Base-by-base conservation (phyloP, 2,888 invertebrate species). In the Galeruca laticollis region DNA sequence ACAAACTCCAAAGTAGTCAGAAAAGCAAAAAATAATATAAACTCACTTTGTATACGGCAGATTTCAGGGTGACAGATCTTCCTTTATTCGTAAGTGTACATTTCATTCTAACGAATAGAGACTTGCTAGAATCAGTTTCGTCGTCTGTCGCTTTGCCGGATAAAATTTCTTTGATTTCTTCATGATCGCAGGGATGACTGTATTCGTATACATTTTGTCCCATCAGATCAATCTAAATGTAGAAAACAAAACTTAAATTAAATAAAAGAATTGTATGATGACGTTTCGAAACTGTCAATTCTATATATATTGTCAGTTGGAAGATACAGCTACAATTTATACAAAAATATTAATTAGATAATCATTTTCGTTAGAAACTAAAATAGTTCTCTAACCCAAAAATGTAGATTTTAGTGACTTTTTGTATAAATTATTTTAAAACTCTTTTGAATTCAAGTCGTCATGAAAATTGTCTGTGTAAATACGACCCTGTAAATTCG, bases 41-140 rank as follows among this genome's bases (percentile, higher is more conserved):
- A 73, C 82, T 81, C 86, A 97, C 98, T 93, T 98, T 98, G 85
- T 96, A 98, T 1, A 95, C 91, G 69, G 98, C 97, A 70, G 97
- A 97, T 86, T 98, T 98, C 65, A 98, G 89, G 86, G 98, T 98
- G 76, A 98, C 95, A 84, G 93, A 97, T 78, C 96, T 89, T n/a
- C 98, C 98, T 83, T 98, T 97, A 83, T 92, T 95, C 18, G 97
- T 97, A 63, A 98, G 88, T 0, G 98, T 97, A 83, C 97, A 97
- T 85, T 98, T 99, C 81, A 99, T 90, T 13, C 98, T 89, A 8
- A 96, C 86, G 74, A 95, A 93, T 80, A 94, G 88, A 20, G 91
- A 90, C 65, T 87, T 88, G 2, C 90, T 87, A 0, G 87, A 83
- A 1, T 88, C 88, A 31, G 80, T 18, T 47, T 47, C 81, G 20